Percentiles rank a stretch among this genome's conserved stretches.
phyloP scores from a whole-genome alignment of 1,140 invertebrate genomes.

The Anastatus disparis region DNA sequence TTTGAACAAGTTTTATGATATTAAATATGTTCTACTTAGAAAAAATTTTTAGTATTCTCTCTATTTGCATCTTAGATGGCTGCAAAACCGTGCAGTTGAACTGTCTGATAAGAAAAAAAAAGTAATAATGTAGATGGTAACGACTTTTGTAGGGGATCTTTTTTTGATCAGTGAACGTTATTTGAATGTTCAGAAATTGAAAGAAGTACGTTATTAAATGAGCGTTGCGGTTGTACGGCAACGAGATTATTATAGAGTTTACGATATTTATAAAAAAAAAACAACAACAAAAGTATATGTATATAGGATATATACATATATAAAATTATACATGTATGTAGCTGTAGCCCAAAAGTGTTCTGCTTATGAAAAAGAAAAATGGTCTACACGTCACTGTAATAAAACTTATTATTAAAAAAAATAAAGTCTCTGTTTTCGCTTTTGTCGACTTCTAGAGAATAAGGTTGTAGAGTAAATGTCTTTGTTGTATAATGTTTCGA shows the following conservation, averaged over 20 bases:
- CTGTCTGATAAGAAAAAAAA: constrained; percentile 9
- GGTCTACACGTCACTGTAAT: constrained; percentile 54
- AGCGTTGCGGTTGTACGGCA: constrained; percentile 52
- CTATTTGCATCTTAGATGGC: background rate
- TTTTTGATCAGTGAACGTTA: constrained; percentile 53
- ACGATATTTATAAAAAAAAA: constrained; percentile 58
- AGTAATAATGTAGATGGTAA: constrained; percentile 27
- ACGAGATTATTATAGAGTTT: constrained; percentile 58
- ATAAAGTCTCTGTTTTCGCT: constrained; percentile 5
- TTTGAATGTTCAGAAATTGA: constrained; percentile 50
- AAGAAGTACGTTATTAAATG: constrained; percentile 51
- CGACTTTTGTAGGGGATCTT: constrained; percentile 44
- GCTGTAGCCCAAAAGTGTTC: constrained; percentile 58
- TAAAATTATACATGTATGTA: constrained; percentile 53
- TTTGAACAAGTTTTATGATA: too few relatives aligned
- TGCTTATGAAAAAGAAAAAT: constrained; percentile 53
- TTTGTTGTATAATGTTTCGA: constrained; percentile 26
- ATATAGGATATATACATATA: constrained; percentile 31
- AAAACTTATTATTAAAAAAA: constrained; percentile 34
- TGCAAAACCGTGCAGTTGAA: background rate
- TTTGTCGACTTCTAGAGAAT: constrained; percentile 9
- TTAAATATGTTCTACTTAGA: too few relatives aligned
- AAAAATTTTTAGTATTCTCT: too few relatives aligned
- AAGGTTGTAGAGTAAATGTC: background rate
- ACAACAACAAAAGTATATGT: constrained; percentile 51